These are phyloP conservation scores for Pandemis corylana DNA, from an alignment of 2,888 invertebrate genomes.

Conservation along the genomic window DNA sequence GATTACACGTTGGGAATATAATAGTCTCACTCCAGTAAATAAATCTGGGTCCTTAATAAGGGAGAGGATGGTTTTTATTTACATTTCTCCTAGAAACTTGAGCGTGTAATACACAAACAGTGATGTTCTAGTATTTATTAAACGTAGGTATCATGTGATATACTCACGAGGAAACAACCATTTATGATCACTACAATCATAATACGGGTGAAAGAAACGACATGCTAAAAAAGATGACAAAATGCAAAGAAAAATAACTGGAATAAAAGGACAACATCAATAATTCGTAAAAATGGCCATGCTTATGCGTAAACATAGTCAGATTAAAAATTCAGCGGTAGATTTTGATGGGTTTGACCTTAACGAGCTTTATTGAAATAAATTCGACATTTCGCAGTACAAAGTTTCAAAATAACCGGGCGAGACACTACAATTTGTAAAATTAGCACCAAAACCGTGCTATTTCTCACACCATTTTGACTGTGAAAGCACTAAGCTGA, in stretches of 20 bases:
- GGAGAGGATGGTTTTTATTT: no score
- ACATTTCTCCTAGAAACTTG: no score
- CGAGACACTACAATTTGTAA: no score
- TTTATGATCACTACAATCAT: background rate
- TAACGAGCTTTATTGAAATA: background rate
- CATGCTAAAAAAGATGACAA: slow-evolving; percentile 21
- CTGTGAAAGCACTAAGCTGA: no score
- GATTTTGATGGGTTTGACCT: slow-evolving; percentile 18
- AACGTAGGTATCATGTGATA: background rate
- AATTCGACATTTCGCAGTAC: no score
- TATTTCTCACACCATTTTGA: no score
- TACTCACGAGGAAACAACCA: background rate
- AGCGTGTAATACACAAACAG: no score
- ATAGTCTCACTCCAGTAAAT: slow-evolving; percentile 2
- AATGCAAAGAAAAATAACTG: slow-evolving; percentile 11
- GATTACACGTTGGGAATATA: slow-evolving; percentile 7
- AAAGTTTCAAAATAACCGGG: no score
- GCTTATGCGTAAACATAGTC: slow-evolving; percentile 21
- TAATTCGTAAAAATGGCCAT: slow-evolving; percentile 20
- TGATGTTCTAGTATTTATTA: background rate
- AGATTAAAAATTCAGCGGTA: background rate
- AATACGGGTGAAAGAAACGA: slow-evolving; percentile 7
- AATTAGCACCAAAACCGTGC: no score
- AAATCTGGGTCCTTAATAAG: background rate
- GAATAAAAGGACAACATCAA: slow-evolving; percentile 29